These are phyloP conservation scores for Chionoecetes opilio DNA, from an alignment of 1,140 invertebrate species.

Conservation along the genomic window DNA sequence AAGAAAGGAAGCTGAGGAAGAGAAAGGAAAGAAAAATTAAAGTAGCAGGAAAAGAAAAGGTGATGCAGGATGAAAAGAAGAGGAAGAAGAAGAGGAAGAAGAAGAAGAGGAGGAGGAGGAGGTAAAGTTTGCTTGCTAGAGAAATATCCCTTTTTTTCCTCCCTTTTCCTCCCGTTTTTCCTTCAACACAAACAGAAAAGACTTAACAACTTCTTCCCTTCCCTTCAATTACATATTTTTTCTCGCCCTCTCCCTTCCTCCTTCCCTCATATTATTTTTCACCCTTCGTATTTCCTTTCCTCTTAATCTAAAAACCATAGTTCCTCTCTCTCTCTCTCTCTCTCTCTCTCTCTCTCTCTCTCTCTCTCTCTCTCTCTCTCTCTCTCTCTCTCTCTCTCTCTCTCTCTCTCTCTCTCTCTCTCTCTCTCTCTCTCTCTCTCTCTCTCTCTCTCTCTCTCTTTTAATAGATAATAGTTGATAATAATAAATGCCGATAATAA, in stretches of 20 bases:
- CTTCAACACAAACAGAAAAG: not conserved
- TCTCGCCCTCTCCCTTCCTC: not conserved
- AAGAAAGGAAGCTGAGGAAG: not conserved
- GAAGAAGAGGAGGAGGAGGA: too few relatives aligned
- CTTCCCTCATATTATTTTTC: not conserved
- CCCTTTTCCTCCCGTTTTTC: not conserved
- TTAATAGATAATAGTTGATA: too few relatives aligned
- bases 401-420: not conserved
- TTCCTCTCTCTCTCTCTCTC: not conserved
- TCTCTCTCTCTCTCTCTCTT: constrained; percentile 37
- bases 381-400: not conserved
- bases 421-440: not conserved
- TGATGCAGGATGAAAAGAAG: not conserved
- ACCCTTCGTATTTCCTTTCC: not conserved
- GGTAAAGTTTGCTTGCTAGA: not conserved
- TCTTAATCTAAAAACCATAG: not conserved
- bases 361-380: not conserved
- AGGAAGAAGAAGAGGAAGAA: too few relatives aligned
- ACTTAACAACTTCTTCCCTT: not conserved
- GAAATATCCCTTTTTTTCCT: not conserved
- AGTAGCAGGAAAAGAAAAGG: not conserved
- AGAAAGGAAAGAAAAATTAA: not conserved
- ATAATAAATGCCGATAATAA: too few relatives aligned
- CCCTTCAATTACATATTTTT: not conserved
- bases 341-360: not conserved